Conservation (phyloP, 37 sponge, comb jelly and placozoan species). For the Chondrilla cf. caribensis region DNA sequence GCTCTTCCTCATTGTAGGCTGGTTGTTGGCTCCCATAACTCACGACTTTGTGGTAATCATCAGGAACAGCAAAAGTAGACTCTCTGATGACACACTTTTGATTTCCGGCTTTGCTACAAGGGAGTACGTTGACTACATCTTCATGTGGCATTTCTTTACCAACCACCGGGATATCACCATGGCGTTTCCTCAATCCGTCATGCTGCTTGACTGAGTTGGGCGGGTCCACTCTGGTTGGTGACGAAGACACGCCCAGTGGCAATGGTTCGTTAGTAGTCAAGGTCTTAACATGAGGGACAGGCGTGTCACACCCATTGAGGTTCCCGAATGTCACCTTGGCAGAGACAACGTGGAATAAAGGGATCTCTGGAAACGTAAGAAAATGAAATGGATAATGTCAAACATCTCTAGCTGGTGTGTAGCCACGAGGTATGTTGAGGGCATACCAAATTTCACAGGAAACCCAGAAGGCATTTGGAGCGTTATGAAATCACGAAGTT, state of each 20-base stretch:
- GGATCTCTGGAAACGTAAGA: conserved; percentile 75
- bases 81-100: conserved; percentile 58
- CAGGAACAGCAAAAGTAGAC: conserved; percentile 73
- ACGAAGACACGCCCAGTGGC: neutral
- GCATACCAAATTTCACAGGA: conserved; percentile 91
- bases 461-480: conserved; percentile 97
- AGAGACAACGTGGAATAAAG: conserved; percentile 92
- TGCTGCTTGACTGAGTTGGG: neutral
- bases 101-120: neutral
- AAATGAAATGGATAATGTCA: neutral
- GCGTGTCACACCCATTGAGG: conserved; percentile 58
- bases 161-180: neutral
- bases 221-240: no score
- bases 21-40: neutral
- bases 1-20: conserved; percentile 83
- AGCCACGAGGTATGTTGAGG: neutral
- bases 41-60: conserved; percentile 45
- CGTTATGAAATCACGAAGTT: conserved; percentile 90
- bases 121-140: neutral
- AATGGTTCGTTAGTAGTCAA: conserved; percentile 3
- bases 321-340: conserved; percentile 92
- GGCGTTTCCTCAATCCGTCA: conserved; percentile 10
- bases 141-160: neutral
- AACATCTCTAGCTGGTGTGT: neutral
- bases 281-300: conserved; percentile 51